Evolutionary conservation across 2,888 invertebrate genomes (phyloP).

Genomic region (Callimorpha dominula): DNA sequence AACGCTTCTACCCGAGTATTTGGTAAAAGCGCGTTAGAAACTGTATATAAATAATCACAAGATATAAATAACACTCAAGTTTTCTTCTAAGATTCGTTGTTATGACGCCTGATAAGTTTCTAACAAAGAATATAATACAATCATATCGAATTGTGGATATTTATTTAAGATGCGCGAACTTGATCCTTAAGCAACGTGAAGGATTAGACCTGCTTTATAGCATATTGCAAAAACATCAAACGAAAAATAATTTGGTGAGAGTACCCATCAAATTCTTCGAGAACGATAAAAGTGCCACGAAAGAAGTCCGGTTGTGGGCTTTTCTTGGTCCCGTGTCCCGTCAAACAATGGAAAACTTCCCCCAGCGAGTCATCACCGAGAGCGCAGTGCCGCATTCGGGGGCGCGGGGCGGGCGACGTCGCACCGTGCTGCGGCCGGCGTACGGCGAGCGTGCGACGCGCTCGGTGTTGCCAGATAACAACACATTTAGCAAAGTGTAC

Average conservation of each 20-base stretch:
- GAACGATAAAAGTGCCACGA: background rate
- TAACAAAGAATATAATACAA: background rate
- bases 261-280: background rate
- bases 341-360: conserved; percentile 29
- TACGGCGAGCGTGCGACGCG: conserved; percentile 47
- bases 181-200: too few species aligned
- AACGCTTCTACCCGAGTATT: background rate
- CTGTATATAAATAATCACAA: background rate
- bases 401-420: conserved; percentile 60
- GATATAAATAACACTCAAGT: background rate
- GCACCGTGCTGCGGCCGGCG: conserved; percentile 62
- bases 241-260: too few species aligned
- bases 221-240: too few species aligned
- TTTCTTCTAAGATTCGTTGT: background rate
- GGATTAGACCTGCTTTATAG: too few species aligned
- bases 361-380: conserved; percentile 41
- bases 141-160: too few species aligned
- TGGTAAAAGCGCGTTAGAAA: background rate
- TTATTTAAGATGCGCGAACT: too few species aligned
- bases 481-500: background rate
- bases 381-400: conserved; percentile 85
- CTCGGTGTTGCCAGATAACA: conserved; percentile 33
- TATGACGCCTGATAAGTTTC: background rate
- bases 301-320: background rate
- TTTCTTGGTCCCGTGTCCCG: conserved; percentile 14